A percentile compares a stretch with the other conserved stretches of the same genome.
These are phyloP conservation scores for Sprattus sprattus DNA, from an alignment of 2,113 vertebrate genomes.

Conservation along the genomic window DNA sequence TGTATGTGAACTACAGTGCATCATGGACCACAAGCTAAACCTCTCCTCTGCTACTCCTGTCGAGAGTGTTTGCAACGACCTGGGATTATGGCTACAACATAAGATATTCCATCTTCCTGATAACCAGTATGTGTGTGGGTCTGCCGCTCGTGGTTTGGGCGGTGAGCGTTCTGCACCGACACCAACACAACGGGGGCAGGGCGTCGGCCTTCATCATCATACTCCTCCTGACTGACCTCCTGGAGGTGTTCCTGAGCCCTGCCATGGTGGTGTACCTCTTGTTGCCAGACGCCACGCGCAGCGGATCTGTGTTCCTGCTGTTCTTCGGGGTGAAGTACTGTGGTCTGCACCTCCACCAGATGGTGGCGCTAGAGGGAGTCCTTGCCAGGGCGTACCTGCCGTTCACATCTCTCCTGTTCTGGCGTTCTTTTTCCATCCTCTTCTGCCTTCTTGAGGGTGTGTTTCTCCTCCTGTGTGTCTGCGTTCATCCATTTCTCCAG, in stretches of 20 bases:
- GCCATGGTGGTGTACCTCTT: neutral
- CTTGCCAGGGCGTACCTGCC: neutral
- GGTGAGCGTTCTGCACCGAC: neutral
- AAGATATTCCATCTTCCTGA: neutral
- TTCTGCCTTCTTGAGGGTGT: neutral
- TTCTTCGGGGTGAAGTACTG: slow-evolving; percentile 1
- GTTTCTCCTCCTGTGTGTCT: neutral
- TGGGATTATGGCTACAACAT: neutral
- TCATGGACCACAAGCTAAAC: neutral
- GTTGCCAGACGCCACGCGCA: neutral
- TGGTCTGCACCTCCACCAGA: neutral
- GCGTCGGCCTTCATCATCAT: neutral
- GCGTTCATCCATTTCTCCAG: neutral
- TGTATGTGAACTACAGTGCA: neutral
- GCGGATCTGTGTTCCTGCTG: neutral
- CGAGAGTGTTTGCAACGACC: neutral
- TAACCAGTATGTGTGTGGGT: neutral
- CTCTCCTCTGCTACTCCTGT: neutral
- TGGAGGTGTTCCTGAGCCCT: slow-evolving; percentile 1
- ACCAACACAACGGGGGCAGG: neutral
- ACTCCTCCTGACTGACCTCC: neutral
- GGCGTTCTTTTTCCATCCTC: neutral
- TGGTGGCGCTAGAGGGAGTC: neutral
- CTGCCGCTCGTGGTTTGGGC: neutral
- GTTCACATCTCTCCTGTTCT: neutral